Conservation (phyloP, 2,888 invertebrate genomes). For the Aradus depressus region DNA sequence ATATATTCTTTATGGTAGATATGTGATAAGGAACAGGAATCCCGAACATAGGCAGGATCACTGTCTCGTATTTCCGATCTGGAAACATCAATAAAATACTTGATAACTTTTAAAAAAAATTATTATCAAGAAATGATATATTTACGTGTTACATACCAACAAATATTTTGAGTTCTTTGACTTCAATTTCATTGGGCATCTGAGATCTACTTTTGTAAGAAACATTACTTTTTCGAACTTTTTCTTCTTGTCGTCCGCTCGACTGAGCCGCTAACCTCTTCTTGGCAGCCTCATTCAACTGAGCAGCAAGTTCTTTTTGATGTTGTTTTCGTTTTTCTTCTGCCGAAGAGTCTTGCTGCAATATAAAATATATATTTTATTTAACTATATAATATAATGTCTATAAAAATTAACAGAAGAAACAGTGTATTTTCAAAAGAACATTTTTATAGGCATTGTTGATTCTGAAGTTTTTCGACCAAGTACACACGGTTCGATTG, state of each 20-base stretch:
- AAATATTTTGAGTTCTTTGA: constrained; percentile 84
- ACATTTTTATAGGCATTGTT: no score
- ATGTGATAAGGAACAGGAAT: constrained; percentile 96
- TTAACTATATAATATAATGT: background rate
- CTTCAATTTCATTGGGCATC: constrained; percentile 88
- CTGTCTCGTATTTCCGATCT: constrained; percentile 95
- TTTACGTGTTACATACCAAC: constrained; percentile 56
- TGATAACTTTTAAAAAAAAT: background rate
- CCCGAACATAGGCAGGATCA: constrained; percentile 95
- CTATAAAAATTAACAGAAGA: background rate
- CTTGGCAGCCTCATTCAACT: constrained; percentile 84
- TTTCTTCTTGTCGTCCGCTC: constrained; percentile 67
- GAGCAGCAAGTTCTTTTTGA: constrained; percentile 85
- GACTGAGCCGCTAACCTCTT: constrained; percentile 77
- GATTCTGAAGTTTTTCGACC: background rate
- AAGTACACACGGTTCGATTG: no score
- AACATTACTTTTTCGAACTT: constrained; percentile 84
- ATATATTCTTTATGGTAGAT: constrained; percentile 97
- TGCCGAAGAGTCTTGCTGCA: constrained; percentile 48
- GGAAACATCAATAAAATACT: no score
- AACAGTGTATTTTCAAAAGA: no score
- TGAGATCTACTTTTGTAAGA: constrained; percentile 87
- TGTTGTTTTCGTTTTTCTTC: constrained; percentile 96
- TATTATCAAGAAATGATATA: background rate
- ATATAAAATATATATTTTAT: background rate